Percentiles rank a stretch among this genome's conserved stretches.
phyloP scores from a whole-genome alignment of 2,888 invertebrate genomes.

The Acleris holmiana region DNA sequence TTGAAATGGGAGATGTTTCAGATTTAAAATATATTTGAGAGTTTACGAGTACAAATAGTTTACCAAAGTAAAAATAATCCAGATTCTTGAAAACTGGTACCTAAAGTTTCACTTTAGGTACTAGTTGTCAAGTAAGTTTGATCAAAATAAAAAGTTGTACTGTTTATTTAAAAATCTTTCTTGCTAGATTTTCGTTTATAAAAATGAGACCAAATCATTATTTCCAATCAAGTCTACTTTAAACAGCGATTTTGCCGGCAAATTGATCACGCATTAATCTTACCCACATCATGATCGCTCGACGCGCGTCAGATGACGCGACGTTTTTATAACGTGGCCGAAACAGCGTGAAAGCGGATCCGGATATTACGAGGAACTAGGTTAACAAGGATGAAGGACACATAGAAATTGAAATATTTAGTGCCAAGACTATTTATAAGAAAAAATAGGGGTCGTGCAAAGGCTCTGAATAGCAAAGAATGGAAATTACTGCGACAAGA shows the following conservation, averaged over 20 bases:
- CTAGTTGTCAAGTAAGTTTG: too few species aligned
- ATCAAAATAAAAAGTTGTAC: too few species aligned
- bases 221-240: slow-evolving; percentile 23
- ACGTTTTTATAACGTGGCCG: background rate
- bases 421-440: too few species aligned
- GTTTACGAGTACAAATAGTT: background rate
- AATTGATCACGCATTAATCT: slow-evolving; percentile 22
- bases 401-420: background rate
- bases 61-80: background rate
- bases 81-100: too few species aligned
- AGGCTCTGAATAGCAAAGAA: too few species aligned
- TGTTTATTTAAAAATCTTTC: too few species aligned
- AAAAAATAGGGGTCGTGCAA: too few species aligned
- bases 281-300: slow-evolving; percentile 15
- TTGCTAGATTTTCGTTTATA: too few species aligned
- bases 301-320: slow-evolving; percentile 1
- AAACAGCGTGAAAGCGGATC: background rate
- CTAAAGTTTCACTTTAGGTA: too few species aligned
- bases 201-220: background rate
- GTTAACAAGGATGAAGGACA: background rate
- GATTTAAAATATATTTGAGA: background rate
- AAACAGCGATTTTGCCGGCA: slow-evolving; percentile 13
- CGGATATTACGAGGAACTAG: background rate
- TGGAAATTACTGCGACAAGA: too few species aligned
- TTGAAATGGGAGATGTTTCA: slow-evolving; percentile 4